These are phyloP conservation scores for Dipodomys spectabilis DNA, from an alignment of 2,113 vertebrate genomes.

Conservation along the genomic window DNA sequence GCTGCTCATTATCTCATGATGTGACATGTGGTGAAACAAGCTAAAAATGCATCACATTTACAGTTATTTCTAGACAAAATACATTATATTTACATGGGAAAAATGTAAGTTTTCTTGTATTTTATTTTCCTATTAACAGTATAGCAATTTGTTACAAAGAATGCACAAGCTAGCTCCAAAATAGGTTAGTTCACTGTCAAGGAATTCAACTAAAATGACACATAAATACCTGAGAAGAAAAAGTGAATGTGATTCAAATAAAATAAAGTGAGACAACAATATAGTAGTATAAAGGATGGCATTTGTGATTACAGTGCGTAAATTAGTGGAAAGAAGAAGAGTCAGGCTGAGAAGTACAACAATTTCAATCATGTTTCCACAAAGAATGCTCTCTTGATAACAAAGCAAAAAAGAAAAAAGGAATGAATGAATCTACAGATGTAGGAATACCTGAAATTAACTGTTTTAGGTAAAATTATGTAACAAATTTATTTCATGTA, in stretches of 20 bases:
- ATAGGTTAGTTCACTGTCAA: neutral
- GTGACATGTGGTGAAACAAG: neutral
- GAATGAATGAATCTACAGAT: neutral
- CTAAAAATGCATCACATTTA: constrained; percentile 14
- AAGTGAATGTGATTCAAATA: constrained; percentile 65
- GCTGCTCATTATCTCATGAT: constrained; percentile 14
- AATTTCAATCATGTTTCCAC: constrained; percentile 27
- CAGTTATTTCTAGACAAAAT: neutral
- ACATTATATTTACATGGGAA: constrained; percentile 60
- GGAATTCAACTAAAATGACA: constrained; percentile 48
- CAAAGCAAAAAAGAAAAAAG: constrained; percentile 30
- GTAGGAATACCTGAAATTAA: constrained; percentile 60
- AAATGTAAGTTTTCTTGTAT: constrained; percentile 68
- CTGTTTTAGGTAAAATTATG: neutral
- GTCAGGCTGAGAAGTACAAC: constrained; percentile 8
- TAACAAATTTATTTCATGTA: neutral
- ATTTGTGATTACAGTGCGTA: constrained; percentile 32
- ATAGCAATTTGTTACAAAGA: constrained; percentile 53
- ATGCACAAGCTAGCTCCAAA: constrained; percentile 54
- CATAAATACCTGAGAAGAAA: constrained; percentile 74
- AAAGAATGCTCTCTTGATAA: constrained; percentile 59
- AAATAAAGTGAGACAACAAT: constrained; percentile 67
- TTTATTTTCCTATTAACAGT: constrained; percentile 49
- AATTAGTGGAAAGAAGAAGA: constrained; percentile 29
- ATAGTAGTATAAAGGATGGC: constrained; percentile 55